Base-by-base conservation (phyloP, 2,113 vertebrate genomes). In the Carassius auratus region DNA sequence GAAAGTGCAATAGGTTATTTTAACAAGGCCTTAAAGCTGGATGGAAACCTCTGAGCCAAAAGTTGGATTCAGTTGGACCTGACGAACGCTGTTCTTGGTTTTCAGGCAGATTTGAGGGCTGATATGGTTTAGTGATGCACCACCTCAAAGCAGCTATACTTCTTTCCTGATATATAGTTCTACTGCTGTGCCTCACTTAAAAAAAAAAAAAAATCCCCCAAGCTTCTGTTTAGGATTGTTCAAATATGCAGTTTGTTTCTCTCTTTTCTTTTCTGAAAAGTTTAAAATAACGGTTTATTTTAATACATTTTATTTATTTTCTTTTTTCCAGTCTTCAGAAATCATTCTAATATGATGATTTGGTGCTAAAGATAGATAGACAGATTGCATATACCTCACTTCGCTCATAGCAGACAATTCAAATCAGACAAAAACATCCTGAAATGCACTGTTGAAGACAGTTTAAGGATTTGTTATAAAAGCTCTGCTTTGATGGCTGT, bases 21-120 rank as follows among this genome's bases (percentile, higher is more conserved):
- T 91, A 90, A 88, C 86, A 90, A 88, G 87, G 81, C 79, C 86
- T 81, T 85, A 76, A 91, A 88, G 79, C 57, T 69, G 76, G 80
- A 84, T 90, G 80, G 84, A 87, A 88, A 84, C 61, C 9, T 75
- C 84, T 17, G 5, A 80, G 23, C 52, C 26, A 42, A 83, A 85
- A 55, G 57, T 52, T 81, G 26, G 61, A 80, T 82, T 76, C 84
- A 82, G 77, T 83, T 76, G 81, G 85, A 48, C 83, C 84, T 55
- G 83, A 86, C 48, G 33, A 69, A 83, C 15, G 10, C 71, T 79
- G 64, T 85, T 83, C 42, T 66, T 84, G 79, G 85, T 84, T 86
- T 76, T 73, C 76, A 76, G 17, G 59, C 68, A 76, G 48, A 68
- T 87, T 59, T 81, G 57, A 55, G 23, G 78, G 26, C 42, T 42